Base-by-base conservation (phyloP, 2,797 vertebrate genomes). In the Thripadectes ignobilis region DNA sequence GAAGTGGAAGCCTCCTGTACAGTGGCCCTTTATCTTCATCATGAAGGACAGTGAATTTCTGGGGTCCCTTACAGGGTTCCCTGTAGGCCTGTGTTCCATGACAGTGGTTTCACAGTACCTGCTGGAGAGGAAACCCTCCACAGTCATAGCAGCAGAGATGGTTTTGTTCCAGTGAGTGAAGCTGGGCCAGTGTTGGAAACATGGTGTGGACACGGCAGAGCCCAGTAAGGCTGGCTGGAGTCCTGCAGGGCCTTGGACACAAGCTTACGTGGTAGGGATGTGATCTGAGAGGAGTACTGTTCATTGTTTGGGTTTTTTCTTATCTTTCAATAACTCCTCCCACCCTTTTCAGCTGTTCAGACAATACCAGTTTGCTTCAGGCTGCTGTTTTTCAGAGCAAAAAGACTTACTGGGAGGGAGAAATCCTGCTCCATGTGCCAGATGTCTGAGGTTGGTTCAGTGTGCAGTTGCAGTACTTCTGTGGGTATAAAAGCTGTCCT, bases 71-170 rank as follows among this genome's bases (percentile, higher is more conserved):
- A 8, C 6, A 0, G 23, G 38, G 32, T 49, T 67, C 54, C 54
- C 21, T n/a, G 32, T 21, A 32, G 62, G 48, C 8, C 26, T 0
- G 5, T 21, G 30, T 15, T 3, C 17, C 48, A 9, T 13, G 10
- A 23, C 74, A 17, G 57, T 2, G 19, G 43, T 62, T n/a, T 19
- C 69, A 8, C 8, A 6, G 16, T 1, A 5, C n/a, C 65, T 59
- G 2, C 11, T 1, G n/a, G 26, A 30, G 36, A 41, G 61, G 61
- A 48, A 46, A 29, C 38, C 29, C 27, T 14, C 45, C 13, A 1
- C 38, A 36, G 1, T 9, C 7, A 0, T 4, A 38, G 19, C 26
- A 24, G 45, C 36, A 39, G 32, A 3, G 41, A 16, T 0, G 1
- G 15, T 41, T 26, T 14, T n/a, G 68, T 49, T 49, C 27, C 8